Conservation (phyloP, 2,113 vertebrate genomes). For the Podarcis muralis region DNA sequence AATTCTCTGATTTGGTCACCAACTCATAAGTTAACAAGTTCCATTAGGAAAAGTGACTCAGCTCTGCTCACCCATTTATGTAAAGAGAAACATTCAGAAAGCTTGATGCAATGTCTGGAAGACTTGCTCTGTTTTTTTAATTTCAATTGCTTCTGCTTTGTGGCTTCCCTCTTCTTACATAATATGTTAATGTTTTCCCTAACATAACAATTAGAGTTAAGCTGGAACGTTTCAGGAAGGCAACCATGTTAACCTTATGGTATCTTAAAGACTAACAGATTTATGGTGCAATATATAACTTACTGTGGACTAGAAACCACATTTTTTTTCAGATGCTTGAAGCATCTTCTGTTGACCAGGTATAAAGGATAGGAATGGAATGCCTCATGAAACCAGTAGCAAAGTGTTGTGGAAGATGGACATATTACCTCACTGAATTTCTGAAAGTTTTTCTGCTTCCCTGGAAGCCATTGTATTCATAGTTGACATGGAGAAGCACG, state of each 20-base stretch:
- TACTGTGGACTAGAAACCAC: not conserved
- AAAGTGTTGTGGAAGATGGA: too few species aligned
- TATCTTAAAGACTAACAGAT: not conserved
- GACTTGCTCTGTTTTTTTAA: not conserved
- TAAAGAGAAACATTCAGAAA: not conserved
- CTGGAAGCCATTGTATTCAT: too few species aligned
- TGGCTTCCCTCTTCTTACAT: not conserved
- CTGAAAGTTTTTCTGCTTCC: too few species aligned
- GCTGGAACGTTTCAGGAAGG: not conserved
- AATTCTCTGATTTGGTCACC: not conserved
- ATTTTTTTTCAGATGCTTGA: not conserved
- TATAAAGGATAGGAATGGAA: not conserved
- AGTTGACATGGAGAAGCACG: too few species aligned
- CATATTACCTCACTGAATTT: too few species aligned
- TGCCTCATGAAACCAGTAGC: too few species aligned
- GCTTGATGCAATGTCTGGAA: not conserved
- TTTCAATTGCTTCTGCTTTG: not conserved
- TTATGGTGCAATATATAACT: not conserved
- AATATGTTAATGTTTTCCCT: conserved; percentile 2
- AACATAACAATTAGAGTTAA: not conserved
- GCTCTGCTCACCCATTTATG: not conserved
- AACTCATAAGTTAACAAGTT: not conserved
- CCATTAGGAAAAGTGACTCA: not conserved
- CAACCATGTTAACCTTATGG: not conserved
- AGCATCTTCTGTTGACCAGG: not conserved